Base-by-base conservation (phyloP, 2,797 vertebrate genomes). In the Neosalanx taihuensis region DNA sequence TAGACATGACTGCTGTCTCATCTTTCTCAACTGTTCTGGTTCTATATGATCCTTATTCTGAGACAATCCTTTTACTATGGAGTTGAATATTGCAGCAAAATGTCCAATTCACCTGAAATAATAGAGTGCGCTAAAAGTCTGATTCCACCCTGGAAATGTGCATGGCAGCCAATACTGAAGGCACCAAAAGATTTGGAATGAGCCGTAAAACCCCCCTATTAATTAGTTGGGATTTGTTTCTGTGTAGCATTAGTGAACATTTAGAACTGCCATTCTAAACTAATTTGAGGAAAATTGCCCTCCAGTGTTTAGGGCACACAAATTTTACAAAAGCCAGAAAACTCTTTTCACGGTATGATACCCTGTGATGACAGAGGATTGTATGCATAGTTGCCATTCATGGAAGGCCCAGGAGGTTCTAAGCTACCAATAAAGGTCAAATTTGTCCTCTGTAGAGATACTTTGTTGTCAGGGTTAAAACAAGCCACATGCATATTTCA, bases 401-500 rank as follows among this genome's bases (percentile, higher is more conserved):
- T 79, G 49, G 37, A 12, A 73, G 59, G 66, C 58, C 9, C 49
- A 53, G 53, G 60, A 66, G 68, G 63, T 70, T 58, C 57, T 68
- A 63, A 72, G 15, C 72, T 82, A 71, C 67, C 64, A 59, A 58
- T 69, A 79, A 83, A 83, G 80, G 71, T 80, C 73, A 76, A 31
- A 65, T 76, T 75, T 64, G 30, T 79, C 71, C 76, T 82, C 64
- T 41, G 62, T 23, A 64, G 74, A 83, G 64, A 71, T 74, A 60
- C 74, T 81, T 73, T 72, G 71, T 79, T 82, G 74, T 82, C 75
- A 71, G 74, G 71, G 74, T 75, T 82, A 75, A 84, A 81, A 87
- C 75, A 78, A 78, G 77, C 63, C 70, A 64, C 51, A 87, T 90
- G 69, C 74, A 90, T 86, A 83, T 88, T 90, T 89, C 77, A 87